These are phyloP conservation scores for Heliconius hewitsoni DNA, from an alignment of 1,140 invertebrate species.

Conservation along the genomic window DNA sequence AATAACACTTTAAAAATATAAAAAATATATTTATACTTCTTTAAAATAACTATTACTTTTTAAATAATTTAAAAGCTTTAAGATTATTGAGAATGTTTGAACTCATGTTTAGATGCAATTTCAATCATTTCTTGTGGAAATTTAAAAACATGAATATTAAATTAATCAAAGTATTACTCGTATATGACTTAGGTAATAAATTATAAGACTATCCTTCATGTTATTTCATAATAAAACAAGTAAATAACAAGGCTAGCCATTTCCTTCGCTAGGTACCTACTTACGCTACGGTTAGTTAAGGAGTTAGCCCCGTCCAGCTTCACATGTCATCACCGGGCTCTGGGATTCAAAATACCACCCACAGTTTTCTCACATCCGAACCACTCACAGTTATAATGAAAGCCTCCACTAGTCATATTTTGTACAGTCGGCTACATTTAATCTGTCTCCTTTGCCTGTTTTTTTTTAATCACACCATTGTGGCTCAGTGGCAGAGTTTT, in stretches of 20 bases:
- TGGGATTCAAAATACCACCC: slow-evolving; percentile 31
- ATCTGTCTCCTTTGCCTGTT: too few species aligned
- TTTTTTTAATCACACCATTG: too few species aligned
- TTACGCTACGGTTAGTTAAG: neutral
- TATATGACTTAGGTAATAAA: neutral
- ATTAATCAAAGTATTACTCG: too few species aligned
- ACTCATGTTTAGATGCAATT: too few species aligned
- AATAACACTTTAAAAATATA: too few species aligned
- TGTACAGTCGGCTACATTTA: slow-evolving; percentile 22
- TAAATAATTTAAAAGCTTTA: too few species aligned
- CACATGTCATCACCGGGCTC: neutral
- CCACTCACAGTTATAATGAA: slow-evolving; percentile 34
- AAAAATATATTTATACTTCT: too few species aligned
- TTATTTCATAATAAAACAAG: neutral
- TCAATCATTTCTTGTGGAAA: too few species aligned
- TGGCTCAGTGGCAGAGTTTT: too few species aligned
- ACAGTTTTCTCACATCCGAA: slow-evolving; percentile 36
- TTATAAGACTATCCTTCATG: neutral
- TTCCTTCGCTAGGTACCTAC: neutral
- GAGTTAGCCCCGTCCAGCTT: neutral
- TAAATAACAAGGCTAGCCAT: neutral
- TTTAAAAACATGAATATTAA: too few species aligned
- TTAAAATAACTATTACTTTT: too few species aligned
- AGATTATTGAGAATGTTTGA: too few species aligned
- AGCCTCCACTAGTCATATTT: slow-evolving; percentile 23